These are phyloP conservation scores for Fulica atra DNA, from an alignment of 2,113 vertebrate genomes.

Conservation along the genomic window DNA sequence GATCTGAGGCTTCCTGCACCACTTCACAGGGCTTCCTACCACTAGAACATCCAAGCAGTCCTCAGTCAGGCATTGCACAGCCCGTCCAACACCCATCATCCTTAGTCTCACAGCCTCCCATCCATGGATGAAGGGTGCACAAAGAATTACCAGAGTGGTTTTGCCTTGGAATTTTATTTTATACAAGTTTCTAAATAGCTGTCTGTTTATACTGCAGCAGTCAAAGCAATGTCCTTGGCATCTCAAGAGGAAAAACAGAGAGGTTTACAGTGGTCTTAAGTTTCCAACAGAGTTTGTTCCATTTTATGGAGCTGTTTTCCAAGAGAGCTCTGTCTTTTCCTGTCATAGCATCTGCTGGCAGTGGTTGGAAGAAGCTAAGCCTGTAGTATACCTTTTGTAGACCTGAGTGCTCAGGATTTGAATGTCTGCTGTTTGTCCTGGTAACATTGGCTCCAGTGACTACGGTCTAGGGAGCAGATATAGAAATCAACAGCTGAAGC, in stretches of 20 bases:
- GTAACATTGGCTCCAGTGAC: not conserved
- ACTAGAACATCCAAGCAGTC: fast-evolving
- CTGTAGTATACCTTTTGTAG: not conserved
- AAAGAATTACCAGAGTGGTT: not conserved
- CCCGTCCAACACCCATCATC: not conserved
- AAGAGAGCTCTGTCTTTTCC: not conserved
- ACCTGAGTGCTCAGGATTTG: not conserved
- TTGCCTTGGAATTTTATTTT: conserved; percentile 11
- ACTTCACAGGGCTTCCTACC: not conserved
- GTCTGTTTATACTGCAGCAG: not conserved
- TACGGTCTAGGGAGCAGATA: not conserved
- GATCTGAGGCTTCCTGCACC: not conserved
- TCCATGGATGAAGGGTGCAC: not conserved
- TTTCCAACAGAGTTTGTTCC: not conserved
- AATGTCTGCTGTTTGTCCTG: not conserved
- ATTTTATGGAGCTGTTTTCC: conserved; percentile 7
- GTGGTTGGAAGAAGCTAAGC: not conserved
- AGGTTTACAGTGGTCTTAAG: not conserved
- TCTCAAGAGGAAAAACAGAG: not conserved
- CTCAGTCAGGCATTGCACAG: not conserved
- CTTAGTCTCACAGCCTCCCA: not conserved
- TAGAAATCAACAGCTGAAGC: not conserved
- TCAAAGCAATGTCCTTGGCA: not conserved
- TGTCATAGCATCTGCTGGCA: not conserved
- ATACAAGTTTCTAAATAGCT: conserved; percentile 2